A percentile compares a stretch with the other conserved stretches of the same genome.
Evolutionary conservation across 2,797 vertebrate species (phyloP).

Genomic region (Lagorchestes hirsutus): DNA sequence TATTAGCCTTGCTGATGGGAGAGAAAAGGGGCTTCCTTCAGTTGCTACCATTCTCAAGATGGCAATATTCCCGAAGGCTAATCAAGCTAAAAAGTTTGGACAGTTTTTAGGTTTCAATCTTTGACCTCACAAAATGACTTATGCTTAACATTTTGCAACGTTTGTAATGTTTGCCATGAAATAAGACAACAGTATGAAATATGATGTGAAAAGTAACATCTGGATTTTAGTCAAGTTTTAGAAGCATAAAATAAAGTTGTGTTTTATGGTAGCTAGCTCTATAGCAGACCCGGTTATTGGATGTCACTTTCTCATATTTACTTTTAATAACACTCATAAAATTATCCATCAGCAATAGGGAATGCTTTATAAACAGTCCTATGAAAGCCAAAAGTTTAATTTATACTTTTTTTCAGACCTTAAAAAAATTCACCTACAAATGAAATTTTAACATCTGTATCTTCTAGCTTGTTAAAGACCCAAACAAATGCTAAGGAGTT

Average conservation of each 20-base stretch:
- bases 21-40: constrained; percentile 19
- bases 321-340: constrained; percentile 69
- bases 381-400: constrained; percentile 42
- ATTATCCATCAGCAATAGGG: constrained; percentile 15
- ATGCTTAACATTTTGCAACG: constrained; percentile 50
- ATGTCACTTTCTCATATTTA: constrained; percentile 52
- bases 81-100: constrained; percentile 23
- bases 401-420: not conserved
- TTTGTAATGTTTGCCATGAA: constrained; percentile 42
- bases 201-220: constrained; percentile 41
- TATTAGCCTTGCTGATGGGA: constrained; percentile 10
- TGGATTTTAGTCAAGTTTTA: constrained; percentile 57
- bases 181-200: constrained; percentile 47
- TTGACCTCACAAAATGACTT: not conserved
- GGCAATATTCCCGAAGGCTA: not conserved
- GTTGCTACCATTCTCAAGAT: constrained; percentile 24
- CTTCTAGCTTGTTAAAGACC: not conserved
- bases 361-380: constrained; percentile 21
- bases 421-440: not conserved
- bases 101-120: constrained; percentile 9
- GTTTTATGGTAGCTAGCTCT: constrained; percentile 42
- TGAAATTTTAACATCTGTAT: constrained; percentile 35
- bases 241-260: constrained; percentile 82
- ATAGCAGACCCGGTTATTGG: not conserved
- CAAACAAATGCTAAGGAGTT: constrained; percentile 35